Evolutionary conservation across 1,140 invertebrate genomes (phyloP).

Genomic region (Conus ventricosus): DNA sequence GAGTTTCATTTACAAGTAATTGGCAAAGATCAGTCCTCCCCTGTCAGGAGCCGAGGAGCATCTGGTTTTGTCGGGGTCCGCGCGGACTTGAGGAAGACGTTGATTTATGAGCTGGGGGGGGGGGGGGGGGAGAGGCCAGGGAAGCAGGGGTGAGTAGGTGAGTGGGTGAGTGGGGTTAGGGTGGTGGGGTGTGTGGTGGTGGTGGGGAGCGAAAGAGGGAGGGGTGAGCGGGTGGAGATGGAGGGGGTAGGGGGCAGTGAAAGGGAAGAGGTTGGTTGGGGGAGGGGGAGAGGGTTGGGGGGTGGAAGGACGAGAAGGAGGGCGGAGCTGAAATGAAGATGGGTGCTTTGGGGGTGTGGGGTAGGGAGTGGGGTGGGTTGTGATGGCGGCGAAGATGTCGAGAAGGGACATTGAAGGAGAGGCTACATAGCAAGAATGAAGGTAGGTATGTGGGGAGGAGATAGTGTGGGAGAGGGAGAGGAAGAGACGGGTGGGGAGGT

Average conservation of each 20-base stretch:
- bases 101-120: not conserved
- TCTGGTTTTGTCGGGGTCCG: constrained; percentile 10
- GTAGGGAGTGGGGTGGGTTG: too few species aligned
- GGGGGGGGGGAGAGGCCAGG: not conserved
- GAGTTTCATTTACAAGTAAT: constrained; percentile 35
- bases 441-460: not conserved
- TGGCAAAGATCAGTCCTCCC: constrained; percentile 17
- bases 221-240: not conserved
- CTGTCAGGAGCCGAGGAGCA: not conserved
- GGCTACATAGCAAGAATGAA: too few species aligned
- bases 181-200: not conserved
- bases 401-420: too few species aligned
- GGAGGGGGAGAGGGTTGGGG: too few species aligned
- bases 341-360: too few species aligned
- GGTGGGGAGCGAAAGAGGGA: not conserved
- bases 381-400: too few species aligned
- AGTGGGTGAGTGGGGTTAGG: not conserved
- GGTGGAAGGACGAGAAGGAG: too few species aligned
- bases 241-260: not conserved
- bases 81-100: not conserved
- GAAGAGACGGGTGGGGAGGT: too few species aligned
- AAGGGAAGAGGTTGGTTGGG: too few species aligned
- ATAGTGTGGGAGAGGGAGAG: not conserved
- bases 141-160: not conserved
- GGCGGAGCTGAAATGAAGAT: too few species aligned